Conservation (phyloP, 2,888 invertebrate species). For the Drosophila fulvimacula region DNA sequence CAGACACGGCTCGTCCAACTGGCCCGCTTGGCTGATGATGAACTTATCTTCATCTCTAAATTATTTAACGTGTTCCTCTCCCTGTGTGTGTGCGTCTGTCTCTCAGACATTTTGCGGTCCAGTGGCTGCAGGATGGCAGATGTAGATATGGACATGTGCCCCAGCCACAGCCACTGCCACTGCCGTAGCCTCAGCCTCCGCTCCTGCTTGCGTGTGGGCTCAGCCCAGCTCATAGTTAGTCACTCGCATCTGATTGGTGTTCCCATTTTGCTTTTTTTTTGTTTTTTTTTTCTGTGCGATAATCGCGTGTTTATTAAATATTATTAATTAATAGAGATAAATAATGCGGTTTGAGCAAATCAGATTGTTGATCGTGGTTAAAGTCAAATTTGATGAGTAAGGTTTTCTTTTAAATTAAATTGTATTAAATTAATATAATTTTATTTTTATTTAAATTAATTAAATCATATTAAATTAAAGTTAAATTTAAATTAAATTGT, state of each 20-base stretch:
- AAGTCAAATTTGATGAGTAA: background rate
- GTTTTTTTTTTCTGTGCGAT: conserved; percentile 11
- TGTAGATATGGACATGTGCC: conserved; percentile 59
- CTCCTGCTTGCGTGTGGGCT: conserved; percentile 38
- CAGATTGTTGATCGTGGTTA: background rate
- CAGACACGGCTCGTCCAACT: conserved; percentile 23
- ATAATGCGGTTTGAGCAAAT: background rate
- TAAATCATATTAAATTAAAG: too few species aligned
- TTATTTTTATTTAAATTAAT: too few species aligned
- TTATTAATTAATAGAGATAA: conserved; percentile 53
- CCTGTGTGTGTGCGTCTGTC: conserved; percentile 34
- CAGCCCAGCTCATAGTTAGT: conserved; percentile 11
- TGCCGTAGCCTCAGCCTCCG: conserved; percentile 3
- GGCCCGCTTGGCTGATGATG: conserved; percentile 44
- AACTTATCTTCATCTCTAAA: conserved; percentile 74
- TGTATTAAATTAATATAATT: too few species aligned
- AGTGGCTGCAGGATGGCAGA: conserved; percentile 50
- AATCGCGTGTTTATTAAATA: conserved; percentile 73
- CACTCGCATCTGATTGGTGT: conserved; percentile 9
- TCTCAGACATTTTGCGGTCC: conserved; percentile 54
- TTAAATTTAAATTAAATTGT: too few species aligned
- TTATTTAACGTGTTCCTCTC: conserved; percentile 54
- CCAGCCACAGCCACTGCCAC: conserved; percentile 30
- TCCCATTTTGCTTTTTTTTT: background rate
- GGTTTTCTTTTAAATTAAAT: too few species aligned